These are phyloP conservation scores for Lasioglossum oenotherae DNA, from an alignment of 2,888 invertebrate genomes.

Conservation along the genomic window DNA sequence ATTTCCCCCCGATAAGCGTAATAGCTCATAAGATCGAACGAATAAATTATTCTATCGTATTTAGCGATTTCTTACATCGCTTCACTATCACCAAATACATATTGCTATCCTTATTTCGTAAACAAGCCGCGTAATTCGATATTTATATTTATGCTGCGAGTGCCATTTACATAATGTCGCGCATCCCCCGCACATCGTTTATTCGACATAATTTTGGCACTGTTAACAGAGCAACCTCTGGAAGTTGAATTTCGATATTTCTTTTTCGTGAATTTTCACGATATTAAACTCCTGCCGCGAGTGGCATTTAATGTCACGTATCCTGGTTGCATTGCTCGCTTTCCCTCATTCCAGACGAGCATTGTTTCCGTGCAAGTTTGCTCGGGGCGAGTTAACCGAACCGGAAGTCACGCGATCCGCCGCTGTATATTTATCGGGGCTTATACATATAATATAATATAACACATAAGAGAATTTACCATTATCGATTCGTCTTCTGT, in stretches of 20 bases:
- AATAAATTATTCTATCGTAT: not conserved
- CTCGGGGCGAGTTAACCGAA: conserved; percentile 23
- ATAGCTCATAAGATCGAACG: not conserved
- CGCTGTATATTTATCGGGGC: conserved; percentile 48
- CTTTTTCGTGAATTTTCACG: not conserved
- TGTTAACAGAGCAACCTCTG: no score
- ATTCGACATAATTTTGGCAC: no score
- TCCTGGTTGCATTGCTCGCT: not conserved
- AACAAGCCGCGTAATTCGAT: no score
- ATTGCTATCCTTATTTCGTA: no score
- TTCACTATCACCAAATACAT: no score
- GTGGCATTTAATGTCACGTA: not conserved
- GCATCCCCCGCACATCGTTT: no score
- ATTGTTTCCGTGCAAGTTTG: conserved; percentile 10
- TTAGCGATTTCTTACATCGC: not conserved
- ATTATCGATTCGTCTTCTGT: conserved; percentile 52
- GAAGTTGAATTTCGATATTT: not conserved
- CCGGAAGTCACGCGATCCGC: conserved; percentile 54
- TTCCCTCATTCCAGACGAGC: not conserved
- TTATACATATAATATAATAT: not conserved
- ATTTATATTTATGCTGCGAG: no score
- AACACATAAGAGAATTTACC: conserved; percentile 42
- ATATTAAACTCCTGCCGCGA: not conserved
- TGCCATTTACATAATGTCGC: no score
- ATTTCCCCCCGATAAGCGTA: not conserved